A percentile compares a stretch with the other conserved stretches of the same genome.
Evolutionary conservation across 2,113 vertebrate species (phyloP).

Genomic region (Scomber japonicus): DNA sequence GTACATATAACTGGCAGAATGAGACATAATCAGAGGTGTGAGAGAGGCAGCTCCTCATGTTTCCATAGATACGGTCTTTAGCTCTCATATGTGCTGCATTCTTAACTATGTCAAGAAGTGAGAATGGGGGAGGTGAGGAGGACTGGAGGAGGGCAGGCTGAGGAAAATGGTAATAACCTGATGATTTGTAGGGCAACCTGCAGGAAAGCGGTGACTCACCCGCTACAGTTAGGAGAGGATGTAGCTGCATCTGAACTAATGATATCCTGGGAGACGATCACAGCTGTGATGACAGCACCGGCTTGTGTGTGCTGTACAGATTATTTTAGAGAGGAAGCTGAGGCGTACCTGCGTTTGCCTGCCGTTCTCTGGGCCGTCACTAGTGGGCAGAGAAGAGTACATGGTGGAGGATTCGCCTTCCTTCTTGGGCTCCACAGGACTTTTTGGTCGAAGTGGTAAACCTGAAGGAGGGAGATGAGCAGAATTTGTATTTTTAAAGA

Average conservation of each 20-base stretch:
- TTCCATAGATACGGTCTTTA: constrained; percentile 73
- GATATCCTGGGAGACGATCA: constrained; percentile 6
- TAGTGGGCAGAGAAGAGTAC: constrained; percentile 94
- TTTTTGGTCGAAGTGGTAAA: constrained; percentile 94
- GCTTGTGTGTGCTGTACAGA: neutral
- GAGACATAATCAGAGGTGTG: constrained; percentile 31
- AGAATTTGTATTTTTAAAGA: neutral
- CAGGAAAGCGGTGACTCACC: constrained; percentile 50
- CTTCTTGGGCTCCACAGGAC: constrained; percentile 93
- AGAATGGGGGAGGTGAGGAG: constrained; percentile 5
- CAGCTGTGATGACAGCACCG: neutral
- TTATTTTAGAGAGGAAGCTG: neutral
- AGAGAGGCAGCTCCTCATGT: constrained; percentile 41
- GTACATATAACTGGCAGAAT: constrained; percentile 9
- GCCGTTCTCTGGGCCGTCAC: constrained; percentile 91
- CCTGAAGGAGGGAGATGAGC: constrained; percentile 71
- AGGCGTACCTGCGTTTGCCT: constrained; percentile 89
- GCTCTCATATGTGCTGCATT: constrained; percentile 35
- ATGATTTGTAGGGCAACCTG: constrained; percentile 40
- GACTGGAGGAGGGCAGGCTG: neutral
- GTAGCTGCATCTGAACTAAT: constrained; percentile 33
- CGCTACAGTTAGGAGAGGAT: constrained; percentile 27
- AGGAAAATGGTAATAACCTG: constrained; percentile 38
- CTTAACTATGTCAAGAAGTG: constrained; percentile 19
- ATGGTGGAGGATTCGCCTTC: constrained; percentile 90